These are phyloP conservation scores for Leptatherina wallacei DNA, from an alignment of 2,797 vertebrate genomes.

Conservation along the genomic window DNA sequence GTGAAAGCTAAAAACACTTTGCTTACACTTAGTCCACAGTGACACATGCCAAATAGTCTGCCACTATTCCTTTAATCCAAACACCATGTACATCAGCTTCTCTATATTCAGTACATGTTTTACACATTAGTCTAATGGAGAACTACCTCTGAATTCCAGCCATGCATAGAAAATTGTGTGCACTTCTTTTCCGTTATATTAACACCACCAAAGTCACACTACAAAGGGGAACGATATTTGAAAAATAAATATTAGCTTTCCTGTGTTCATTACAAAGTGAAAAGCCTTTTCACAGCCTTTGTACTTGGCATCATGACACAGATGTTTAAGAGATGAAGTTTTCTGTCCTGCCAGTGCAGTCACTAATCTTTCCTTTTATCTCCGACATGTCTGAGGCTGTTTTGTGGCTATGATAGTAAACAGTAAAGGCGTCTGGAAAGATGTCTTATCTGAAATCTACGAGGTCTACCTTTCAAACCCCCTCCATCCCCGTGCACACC, in stretches of 20 bases:
- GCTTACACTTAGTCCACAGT: conserved; percentile 57
- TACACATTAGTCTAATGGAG: conserved; percentile 66
- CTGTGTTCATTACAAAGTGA: conserved; percentile 44
- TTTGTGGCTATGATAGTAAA: conserved; percentile 82
- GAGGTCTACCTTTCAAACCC: conserved; percentile 70
- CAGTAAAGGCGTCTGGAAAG: conserved; percentile 79
- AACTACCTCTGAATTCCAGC: conserved; percentile 48
- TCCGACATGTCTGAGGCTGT: conserved; percentile 79
- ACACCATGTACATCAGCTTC: conserved; percentile 65
- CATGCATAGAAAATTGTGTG: conserved; percentile 45
- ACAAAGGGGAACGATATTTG: conserved; percentile 49
- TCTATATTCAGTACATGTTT: conserved; percentile 49
- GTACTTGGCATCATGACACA: conserved; percentile 56
- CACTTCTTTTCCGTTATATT: conserved; percentile 40
- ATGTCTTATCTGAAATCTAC: conserved; percentile 80
- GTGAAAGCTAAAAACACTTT: conserved; percentile 60
- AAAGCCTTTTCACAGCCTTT: conserved; percentile 39
- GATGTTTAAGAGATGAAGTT: conserved; percentile 69
- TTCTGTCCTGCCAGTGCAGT: conserved; percentile 63
- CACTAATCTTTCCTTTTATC: conserved; percentile 79
- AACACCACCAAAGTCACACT: conserved; percentile 56
- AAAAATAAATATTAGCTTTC: conserved; percentile 46
- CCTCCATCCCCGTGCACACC: conserved; percentile 43
- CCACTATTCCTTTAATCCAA: conserved; percentile 60
- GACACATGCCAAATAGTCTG: conserved; percentile 59